Conservation (phyloP, 2,113 vertebrate species). For the Mesembrinibis cayennensis region DNA sequence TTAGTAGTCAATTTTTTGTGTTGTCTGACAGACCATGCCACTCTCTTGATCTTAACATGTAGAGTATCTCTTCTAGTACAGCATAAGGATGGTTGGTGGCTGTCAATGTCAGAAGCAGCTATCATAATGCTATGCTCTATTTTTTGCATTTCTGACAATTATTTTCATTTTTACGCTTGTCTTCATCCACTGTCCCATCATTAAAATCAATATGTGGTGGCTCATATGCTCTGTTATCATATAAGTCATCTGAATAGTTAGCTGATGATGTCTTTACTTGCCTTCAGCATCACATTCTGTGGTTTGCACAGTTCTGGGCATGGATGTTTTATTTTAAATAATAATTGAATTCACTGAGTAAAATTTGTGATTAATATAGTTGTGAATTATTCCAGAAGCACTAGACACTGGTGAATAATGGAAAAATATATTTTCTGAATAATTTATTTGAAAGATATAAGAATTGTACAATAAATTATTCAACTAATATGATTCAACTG, state of each 20-base stretch:
- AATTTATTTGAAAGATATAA: conserved; percentile 59
- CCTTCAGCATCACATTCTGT: not conserved
- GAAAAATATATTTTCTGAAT: conserved; percentile 65
- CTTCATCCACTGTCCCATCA: not conserved
- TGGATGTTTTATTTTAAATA: conserved; percentile 15
- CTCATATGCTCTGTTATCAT: not conserved
- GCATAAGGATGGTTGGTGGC: not conserved
- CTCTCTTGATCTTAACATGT: not conserved
- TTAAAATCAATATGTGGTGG: not conserved
- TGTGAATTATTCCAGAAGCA: conserved; percentile 39
- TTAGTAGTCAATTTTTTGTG: not conserved
- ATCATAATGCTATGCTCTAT: not conserved
- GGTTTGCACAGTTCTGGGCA: not conserved
- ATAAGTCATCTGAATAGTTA: not conserved
- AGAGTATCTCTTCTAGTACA: not conserved
- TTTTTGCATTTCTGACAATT: not conserved
- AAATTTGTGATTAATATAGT: conserved; percentile 52
- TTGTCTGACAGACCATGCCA: not conserved
- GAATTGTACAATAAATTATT: conserved; percentile 57
- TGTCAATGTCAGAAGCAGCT: not conserved
- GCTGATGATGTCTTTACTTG: not conserved
- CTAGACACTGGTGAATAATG: conserved; percentile 46
- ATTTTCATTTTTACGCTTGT: not conserved
- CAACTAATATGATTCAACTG: not conserved
- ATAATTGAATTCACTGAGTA: conserved; percentile 20